Evolutionary conservation across 2,888 invertebrate species (phyloP).

Genomic region (Ichneumoninae sp.): DNA sequence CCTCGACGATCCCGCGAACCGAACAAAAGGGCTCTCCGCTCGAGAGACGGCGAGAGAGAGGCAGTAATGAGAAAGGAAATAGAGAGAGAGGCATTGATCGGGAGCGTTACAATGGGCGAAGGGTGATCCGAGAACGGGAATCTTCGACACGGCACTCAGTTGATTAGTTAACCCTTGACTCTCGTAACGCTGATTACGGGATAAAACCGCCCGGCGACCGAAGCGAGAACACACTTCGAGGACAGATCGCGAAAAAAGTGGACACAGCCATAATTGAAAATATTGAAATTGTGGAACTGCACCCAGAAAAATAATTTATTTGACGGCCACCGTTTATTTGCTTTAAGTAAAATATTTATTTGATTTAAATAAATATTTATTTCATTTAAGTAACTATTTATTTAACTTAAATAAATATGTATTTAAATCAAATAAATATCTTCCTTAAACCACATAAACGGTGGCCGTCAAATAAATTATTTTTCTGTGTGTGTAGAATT

Average conservation of each 20-base stretch:
- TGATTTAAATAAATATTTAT: too few relatives aligned
- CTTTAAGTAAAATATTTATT: too few relatives aligned
- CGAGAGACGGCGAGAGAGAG: conserved; percentile 40
- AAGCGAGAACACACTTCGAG: not conserved
- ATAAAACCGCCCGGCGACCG: not conserved
- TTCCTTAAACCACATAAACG: too few relatives aligned
- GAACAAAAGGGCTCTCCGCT: conserved; percentile 53
- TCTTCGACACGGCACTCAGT: conserved; percentile 34
- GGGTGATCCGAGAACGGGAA: not conserved
- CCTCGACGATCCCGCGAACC: conserved; percentile 31
- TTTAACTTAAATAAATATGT: too few relatives aligned
- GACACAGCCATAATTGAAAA: too few relatives aligned
- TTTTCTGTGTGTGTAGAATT: too few relatives aligned
- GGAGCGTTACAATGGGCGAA: conserved; percentile 15
- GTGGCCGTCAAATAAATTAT: too few relatives aligned
- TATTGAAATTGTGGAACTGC: too few relatives aligned
- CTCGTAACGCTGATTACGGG: not conserved
- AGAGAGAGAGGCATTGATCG: conserved; percentile 41
- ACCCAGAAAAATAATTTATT: too few relatives aligned
- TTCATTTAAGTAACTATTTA: too few relatives aligned
- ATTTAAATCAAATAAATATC: too few relatives aligned
- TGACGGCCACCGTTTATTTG: too few relatives aligned
- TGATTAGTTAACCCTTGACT: conserved; percentile 29
- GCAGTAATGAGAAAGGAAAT: conserved; percentile 50
- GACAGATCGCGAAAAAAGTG: not conserved